Percentiles rank a stretch among this genome's conserved stretches.
phyloP scores from a whole-genome alignment of 2,888 invertebrate genomes.

The Therioaphis trifolii region DNA sequence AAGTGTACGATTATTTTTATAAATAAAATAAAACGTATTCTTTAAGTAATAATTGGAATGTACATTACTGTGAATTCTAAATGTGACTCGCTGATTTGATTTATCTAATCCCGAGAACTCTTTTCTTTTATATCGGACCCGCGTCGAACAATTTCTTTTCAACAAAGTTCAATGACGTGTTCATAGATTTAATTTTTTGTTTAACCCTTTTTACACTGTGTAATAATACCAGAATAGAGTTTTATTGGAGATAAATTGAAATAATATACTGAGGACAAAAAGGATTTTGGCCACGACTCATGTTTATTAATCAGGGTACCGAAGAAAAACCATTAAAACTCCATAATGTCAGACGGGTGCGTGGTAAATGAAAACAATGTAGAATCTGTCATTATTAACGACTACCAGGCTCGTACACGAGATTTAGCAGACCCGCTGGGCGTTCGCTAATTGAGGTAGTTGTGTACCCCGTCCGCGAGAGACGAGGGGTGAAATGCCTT shows the following conservation, averaged over 20 bases:
- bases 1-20: too few species aligned
- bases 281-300: constrained; percentile 1
- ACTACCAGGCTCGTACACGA: constrained; percentile 9
- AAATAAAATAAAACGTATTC: too few species aligned
- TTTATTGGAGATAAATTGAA: constrained; percentile 41
- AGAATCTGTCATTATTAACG: constrained; percentile 53
- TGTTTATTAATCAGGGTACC: constrained; percentile 40
- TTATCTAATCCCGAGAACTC: too few species aligned
- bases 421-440: constrained; percentile 4
- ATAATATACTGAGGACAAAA: not conserved
- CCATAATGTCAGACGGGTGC: not conserved
- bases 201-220: not conserved
- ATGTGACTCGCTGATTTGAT: too few species aligned
- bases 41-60: too few species aligned
- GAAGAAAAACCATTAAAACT: constrained; percentile 33
- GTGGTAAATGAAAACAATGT: constrained; percentile 49
- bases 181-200: not conserved
- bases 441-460: constrained; percentile 47
- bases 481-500: constrained; percentile 2
- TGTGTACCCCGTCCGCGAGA: too few species aligned
- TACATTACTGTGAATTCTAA: too few species aligned
- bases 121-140: too few species aligned
- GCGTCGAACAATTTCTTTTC: too few species aligned
- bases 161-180: not conserved
- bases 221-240: not conserved